Base-by-base conservation (phyloP, 2,888 invertebrate genomes). In the Protonemura montana region DNA sequence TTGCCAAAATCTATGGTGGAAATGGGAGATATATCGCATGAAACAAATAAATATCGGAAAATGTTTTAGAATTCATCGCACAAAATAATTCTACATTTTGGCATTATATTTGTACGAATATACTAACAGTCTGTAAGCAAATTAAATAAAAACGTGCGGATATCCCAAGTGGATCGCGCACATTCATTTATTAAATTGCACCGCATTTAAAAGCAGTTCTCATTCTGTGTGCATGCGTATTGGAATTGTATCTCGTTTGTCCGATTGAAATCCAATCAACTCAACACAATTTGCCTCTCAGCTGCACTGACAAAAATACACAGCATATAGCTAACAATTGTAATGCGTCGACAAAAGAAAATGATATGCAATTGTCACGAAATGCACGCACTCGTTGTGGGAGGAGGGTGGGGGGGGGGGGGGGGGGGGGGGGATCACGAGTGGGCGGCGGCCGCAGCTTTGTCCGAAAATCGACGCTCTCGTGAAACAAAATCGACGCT, bases 401-500 rank as follows among this genome's bases (percentile, higher is more conserved):
- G n/a, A n/a, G n/a, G n/a, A n/a, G n/a, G n/a, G n/a, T n/a, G n/a
- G n/a, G n/a, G n/a, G n/a, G n/a, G n/a, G n/a, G n/a, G n/a, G n/a
- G n/a, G n/a, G n/a, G n/a, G 13, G 6, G 41, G 6, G 41, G 59
- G 59, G 59, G 59, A 21, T 13, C 21, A 35, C 21, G 59, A 59
- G 59, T 59, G 59, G 59, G 59, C 59, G 59, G 59, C 16, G 16
- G 7, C 3, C 59, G 21, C 13, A 2, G 13, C 59, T 59, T 59
- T 59, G 59, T 59, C 16, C 59, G 13, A 10, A 59, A 59, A 59
- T 21, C 78, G 78, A 78, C 78, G 78, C 78, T 2, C 78, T 21
- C 78, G 25, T 78, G 27, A 78, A 59, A 27, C 28, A 28, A 78
- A 78, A 78, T 27, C 78, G 78, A 26, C 78, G 78, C 78, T 21